These are phyloP conservation scores for Beris chalybata DNA, from an alignment of 2,888 invertebrate species.

Conservation along the genomic window DNA sequence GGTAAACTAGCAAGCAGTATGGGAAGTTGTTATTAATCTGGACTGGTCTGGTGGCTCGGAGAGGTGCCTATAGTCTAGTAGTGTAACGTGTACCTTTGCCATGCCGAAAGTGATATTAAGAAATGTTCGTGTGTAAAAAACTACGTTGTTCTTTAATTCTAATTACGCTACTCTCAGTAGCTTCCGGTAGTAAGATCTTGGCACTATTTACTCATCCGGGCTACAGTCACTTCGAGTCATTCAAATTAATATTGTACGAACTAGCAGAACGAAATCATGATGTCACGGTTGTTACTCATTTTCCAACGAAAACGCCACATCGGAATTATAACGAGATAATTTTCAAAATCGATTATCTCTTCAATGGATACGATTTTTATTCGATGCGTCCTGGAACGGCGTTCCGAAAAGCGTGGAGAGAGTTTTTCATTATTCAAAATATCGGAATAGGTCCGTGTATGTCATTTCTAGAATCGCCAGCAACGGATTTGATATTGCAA, in stretches of 20 bases:
- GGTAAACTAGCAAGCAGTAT: too few relatives aligned
- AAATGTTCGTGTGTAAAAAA: too few relatives aligned
- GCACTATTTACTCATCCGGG: conserved; percentile 15
- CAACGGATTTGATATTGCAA: conserved; percentile 45
- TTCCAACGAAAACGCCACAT: conserved; percentile 58
- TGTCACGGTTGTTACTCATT: conserved; percentile 69
- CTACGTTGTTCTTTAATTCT: too few relatives aligned
- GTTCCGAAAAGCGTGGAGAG: conserved; percentile 44
- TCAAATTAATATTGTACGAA: conserved; percentile 62
- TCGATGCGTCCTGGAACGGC: conserved; percentile 46
- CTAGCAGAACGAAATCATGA: conserved; percentile 65
- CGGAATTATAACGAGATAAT: conserved; percentile 65
- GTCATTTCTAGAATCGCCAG: conserved; percentile 46
- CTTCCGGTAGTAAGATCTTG: conserved; percentile 2
- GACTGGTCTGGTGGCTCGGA: too few relatives aligned
- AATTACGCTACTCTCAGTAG: not conserved
- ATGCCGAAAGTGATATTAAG: too few relatives aligned
- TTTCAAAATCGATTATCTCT: conserved; percentile 52
- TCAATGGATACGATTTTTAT: conserved; percentile 47
- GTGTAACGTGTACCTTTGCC: too few relatives aligned
- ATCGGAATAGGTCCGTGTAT: conserved; percentile 49
- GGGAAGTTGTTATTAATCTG: too few relatives aligned
- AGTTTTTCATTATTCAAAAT: conserved; percentile 45
- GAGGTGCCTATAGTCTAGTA: too few relatives aligned
- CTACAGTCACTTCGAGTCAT: conserved; percentile 68